Percentiles rank a stretch among this genome's conserved stretches.
phyloP scores from a whole-genome alignment of 2,113 vertebrate species.

The Gambusia affinis region DNA sequence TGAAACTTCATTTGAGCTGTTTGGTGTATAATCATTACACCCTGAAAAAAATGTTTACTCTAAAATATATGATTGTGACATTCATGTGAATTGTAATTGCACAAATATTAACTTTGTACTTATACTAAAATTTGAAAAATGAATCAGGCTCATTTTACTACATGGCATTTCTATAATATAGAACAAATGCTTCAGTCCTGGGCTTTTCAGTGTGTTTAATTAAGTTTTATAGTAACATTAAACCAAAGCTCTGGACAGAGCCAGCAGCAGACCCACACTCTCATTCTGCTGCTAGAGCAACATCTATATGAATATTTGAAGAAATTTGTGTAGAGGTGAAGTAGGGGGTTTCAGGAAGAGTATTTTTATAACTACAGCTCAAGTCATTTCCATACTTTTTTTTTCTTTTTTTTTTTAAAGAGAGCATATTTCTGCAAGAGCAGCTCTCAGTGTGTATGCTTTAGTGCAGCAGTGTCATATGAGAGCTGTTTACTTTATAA shows the following conservation, averaged over 20 bases:
- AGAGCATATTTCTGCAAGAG: slow-evolving; percentile 10
- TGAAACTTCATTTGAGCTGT: neutral
- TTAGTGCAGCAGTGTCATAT: neutral
- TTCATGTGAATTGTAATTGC: neutral
- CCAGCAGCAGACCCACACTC: slow-evolving; percentile 27
- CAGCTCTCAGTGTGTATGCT: neutral
- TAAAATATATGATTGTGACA: neutral
- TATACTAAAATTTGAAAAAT: neutral
- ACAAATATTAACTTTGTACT: too few species aligned
- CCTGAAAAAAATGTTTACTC: neutral
- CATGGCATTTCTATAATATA: neutral
- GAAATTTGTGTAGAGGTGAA: too few species aligned
- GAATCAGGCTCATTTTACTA: neutral
- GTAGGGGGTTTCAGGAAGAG: slow-evolving; percentile 5
- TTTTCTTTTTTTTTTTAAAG: neutral
- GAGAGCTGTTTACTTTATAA: neutral
- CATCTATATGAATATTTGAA: slow-evolving; percentile 23
- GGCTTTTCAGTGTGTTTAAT: slow-evolving; percentile 35
- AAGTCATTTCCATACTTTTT: neutral
- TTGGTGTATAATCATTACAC: neutral
- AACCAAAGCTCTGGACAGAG: slow-evolving; percentile 28
- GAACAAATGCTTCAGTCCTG: neutral
- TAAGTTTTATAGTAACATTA: slow-evolving; percentile 47
- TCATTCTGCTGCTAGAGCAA: slow-evolving; percentile 30
- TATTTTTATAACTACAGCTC: slow-evolving; percentile 6